phyloP scores from a whole-genome alignment of 2,888 invertebrate species.

The Lampropteryx suffumata region DNA sequence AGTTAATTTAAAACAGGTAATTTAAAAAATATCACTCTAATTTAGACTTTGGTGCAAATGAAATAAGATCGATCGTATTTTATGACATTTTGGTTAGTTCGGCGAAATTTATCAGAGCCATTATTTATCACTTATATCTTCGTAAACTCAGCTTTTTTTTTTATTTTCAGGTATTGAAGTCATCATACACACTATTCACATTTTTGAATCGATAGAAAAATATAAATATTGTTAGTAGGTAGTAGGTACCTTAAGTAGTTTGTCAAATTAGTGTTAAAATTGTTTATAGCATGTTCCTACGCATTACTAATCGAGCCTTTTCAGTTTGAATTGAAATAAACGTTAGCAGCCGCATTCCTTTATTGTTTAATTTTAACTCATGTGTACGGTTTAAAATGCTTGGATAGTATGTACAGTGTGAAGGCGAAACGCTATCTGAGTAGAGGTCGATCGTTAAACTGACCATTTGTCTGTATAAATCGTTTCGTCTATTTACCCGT shows the following conservation, averaged over 20 bases:
- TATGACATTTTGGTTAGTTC: too few relatives aligned
- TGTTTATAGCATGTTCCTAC: background rate
- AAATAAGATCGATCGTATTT: too few relatives aligned
- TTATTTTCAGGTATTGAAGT: conserved; percentile 60
- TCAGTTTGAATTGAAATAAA: conserved; percentile 14
- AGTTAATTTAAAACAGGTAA: too few relatives aligned
- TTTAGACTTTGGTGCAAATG: too few relatives aligned
- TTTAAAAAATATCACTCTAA: too few relatives aligned
- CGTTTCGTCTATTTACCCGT: conserved; percentile 46
- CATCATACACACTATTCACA: conserved; percentile 68
- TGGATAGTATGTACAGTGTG: conserved; percentile 28
- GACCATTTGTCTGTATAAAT: conserved; percentile 56
- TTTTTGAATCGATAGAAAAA: conserved; percentile 52
- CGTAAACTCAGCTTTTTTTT: background rate
- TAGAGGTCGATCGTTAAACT: conserved; percentile 54
- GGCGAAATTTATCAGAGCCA: too few relatives aligned
- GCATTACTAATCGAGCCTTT: conserved; percentile 1
- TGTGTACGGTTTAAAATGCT: conserved; percentile 20
- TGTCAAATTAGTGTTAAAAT: too few relatives aligned
- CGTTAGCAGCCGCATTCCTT: conserved; percentile 19
- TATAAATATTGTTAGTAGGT: too few relatives aligned
- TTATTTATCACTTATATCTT: too few relatives aligned
- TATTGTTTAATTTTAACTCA: conserved; percentile 22
- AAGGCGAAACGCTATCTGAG: conserved; percentile 21
- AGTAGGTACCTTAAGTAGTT: too few relatives aligned